Evolutionary conservation across 2,888 invertebrate genomes (phyloP).

Genomic region (Chrysolina haemoptera): DNA sequence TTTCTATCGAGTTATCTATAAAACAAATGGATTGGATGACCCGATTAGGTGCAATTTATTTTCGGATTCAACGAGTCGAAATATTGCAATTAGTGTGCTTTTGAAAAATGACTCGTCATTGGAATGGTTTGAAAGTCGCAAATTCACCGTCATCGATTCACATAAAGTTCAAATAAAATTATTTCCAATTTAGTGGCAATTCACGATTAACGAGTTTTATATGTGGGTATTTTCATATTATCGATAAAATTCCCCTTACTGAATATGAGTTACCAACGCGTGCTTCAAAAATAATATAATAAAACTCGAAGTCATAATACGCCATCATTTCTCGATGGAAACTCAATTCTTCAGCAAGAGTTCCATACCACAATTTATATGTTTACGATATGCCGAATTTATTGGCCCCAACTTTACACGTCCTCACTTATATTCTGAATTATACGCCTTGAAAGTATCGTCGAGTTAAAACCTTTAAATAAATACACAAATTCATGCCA

Average conservation of each 20-base stretch:
- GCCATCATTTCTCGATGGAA: conserved; percentile 12
- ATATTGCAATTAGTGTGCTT: too few relatives aligned
- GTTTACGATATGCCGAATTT: conserved; percentile 12
- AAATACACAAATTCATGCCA: conserved; percentile 11
- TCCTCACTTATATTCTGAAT: conserved; percentile 17
- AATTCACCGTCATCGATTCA: too few relatives aligned
- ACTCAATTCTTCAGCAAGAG: background rate
- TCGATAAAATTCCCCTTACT: background rate
- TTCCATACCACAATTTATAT: conserved; percentile 14
- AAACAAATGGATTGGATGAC: too few relatives aligned
- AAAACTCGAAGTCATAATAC: background rate
- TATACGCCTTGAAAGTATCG: conserved; percentile 2
- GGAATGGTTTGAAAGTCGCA: too few relatives aligned
- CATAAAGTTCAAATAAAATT: too few relatives aligned
- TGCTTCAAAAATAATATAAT: conserved; percentile 5
- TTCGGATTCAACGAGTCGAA: too few relatives aligned
- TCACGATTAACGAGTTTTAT: background rate
- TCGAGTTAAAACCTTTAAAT: conserved; percentile 2
- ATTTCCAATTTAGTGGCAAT: background rate
- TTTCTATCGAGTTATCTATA: background rate
- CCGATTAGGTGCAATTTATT: too few relatives aligned
- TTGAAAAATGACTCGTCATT: too few relatives aligned
- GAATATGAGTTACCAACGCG: background rate
- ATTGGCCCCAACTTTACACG: background rate
- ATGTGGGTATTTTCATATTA: background rate